These are phyloP conservation scores for Calidris pugnax DNA, from an alignment of 2,113 vertebrate genomes.

Conservation along the genomic window DNA sequence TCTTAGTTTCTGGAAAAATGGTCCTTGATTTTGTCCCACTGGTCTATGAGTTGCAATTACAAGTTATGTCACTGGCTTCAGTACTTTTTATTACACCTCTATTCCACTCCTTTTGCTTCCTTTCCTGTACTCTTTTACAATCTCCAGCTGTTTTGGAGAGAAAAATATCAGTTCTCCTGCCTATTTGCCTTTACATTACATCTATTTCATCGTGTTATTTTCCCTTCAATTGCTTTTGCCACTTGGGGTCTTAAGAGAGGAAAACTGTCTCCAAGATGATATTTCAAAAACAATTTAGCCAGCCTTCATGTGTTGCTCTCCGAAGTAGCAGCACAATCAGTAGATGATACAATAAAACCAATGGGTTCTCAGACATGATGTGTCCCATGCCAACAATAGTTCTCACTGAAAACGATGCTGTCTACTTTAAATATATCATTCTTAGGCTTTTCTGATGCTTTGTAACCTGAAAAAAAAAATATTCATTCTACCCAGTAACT, in stretches of 20 bases:
- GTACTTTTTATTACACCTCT: background rate
- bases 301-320: background rate
- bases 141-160: background rate
- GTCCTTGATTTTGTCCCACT: background rate
- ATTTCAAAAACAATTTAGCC: slow-evolving; percentile 47
- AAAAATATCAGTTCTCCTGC: background rate
- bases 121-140: background rate
- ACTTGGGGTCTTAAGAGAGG: slow-evolving; percentile 7
- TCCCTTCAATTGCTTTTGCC: slow-evolving; percentile 33
- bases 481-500: background rate
- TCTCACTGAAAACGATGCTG: background rate
- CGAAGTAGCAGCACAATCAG: background rate
- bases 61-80: background rate
- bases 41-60: background rate
- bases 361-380: background rate
- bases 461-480: background rate
- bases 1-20: background rate
- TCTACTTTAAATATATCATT: background rate
- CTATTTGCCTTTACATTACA: slow-evolving; percentile 13
- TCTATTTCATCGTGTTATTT: slow-evolving; percentile 23
- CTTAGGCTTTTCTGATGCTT: background rate
- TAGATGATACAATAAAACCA: background rate
- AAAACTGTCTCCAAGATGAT: slow-evolving; percentile 15
- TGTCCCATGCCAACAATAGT: background rate
- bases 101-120: background rate